Evolutionary conservation across 2,797 vertebrate genomes (phyloP).

Genomic region (Coilia nasus): DNA sequence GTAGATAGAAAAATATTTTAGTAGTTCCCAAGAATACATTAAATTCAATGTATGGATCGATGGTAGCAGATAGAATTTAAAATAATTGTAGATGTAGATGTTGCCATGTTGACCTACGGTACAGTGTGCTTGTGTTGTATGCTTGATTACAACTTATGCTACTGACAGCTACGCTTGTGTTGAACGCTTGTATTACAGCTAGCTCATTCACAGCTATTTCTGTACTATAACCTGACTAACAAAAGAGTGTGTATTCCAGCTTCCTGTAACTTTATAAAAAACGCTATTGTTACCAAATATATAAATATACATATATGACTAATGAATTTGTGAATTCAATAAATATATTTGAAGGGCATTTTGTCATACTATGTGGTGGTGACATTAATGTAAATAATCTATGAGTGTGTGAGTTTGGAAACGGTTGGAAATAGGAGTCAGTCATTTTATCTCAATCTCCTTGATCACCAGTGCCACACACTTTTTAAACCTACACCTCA

Average conservation of each 20-base stretch:
- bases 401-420: not conserved
- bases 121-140: not conserved
- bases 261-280: not conserved
- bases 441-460: not conserved
- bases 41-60: not conserved
- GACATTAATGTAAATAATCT: not conserved
- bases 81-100: not conserved
- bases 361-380: not conserved
- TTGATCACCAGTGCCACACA: not conserved
- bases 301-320: not conserved
- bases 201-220: not conserved
- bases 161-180: not conserved
- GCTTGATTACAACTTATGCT: not conserved
- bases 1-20: not conserved
- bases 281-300: not conserved
- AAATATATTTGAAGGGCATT: not conserved
- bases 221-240: constrained; percentile 11
- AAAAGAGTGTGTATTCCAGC: not conserved
- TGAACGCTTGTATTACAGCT: not conserved
- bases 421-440: not conserved
- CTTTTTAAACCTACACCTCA: not conserved
- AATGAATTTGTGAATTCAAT: constrained; percentile 6
- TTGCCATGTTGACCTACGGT: not conserved
- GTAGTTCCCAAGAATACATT: not conserved
- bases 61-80: not conserved